Evolutionary conservation across 2,797 vertebrate species (phyloP).

Genomic region (Leptatherina wallacei): DNA sequence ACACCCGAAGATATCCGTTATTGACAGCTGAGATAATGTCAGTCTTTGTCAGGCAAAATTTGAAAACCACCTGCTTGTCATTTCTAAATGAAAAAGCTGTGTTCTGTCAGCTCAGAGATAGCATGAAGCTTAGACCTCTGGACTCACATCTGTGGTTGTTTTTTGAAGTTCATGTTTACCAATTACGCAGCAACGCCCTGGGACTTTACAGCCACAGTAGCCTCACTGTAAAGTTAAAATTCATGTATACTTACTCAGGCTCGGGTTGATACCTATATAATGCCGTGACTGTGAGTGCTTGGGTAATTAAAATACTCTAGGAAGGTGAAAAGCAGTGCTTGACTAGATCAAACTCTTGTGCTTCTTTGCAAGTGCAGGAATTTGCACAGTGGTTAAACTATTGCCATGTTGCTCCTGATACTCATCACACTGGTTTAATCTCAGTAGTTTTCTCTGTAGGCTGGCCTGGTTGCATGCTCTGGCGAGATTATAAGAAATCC

Average conservation of each 20-base stretch:
- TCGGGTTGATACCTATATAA: slow-evolving; percentile 47
- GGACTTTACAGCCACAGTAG: slow-evolving; percentile 55
- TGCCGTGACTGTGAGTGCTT: slow-evolving; percentile 49
- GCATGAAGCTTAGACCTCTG: slow-evolving; percentile 26
- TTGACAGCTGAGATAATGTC: slow-evolving; percentile 49
- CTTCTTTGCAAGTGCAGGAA: slow-evolving; percentile 47
- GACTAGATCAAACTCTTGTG: slow-evolving; percentile 45
- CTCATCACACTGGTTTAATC: slow-evolving; percentile 55
- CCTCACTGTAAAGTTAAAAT: slow-evolving; percentile 55
- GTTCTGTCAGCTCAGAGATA: slow-evolving; percentile 31
- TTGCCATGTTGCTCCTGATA: slow-evolving; percentile 49
- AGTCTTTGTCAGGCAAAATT: slow-evolving; percentile 26
- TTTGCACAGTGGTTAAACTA: slow-evolving; percentile 39
- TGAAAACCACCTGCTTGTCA: slow-evolving; percentile 59
- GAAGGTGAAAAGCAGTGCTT: slow-evolving; percentile 44
- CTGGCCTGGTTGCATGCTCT: slow-evolving; percentile 15
- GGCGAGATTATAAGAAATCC: slow-evolving; percentile 18
- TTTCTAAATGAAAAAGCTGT: slow-evolving; percentile 26
- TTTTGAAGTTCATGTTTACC: slow-evolving; percentile 66
- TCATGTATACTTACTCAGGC: slow-evolving; percentile 50
- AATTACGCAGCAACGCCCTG: slow-evolving; percentile 53
- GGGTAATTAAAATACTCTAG: slow-evolving; percentile 60
- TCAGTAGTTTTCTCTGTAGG: slow-evolving; percentile 14
- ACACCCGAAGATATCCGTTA: slow-evolving; percentile 31
- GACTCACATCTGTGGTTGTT: slow-evolving; percentile 38